These are phyloP conservation scores for Aphis craccivora DNA, from an alignment of 1,140 invertebrate genomes.

Conservation along the genomic window DNA sequence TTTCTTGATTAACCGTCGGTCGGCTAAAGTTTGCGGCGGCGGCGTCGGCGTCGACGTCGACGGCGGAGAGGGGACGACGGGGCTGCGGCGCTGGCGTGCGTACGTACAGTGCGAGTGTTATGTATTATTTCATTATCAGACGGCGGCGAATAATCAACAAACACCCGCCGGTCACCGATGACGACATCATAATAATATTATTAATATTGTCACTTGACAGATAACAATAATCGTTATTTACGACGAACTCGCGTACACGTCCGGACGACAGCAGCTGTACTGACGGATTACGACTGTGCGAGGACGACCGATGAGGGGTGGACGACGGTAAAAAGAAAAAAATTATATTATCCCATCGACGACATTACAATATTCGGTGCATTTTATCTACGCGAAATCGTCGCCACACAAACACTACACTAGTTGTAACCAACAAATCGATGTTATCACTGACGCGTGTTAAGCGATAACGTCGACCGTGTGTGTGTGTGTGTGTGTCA, in stretches of 20 bases:
- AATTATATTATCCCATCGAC: not conserved
- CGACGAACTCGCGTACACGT: not conserved
- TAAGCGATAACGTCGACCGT: not conserved
- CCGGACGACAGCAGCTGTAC: too few relatives aligned
- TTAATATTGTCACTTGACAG: not conserved
- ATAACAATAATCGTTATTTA: constrained; percentile 6
- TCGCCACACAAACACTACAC: not conserved
- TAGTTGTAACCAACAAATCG: not conserved
- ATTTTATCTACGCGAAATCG: not conserved
- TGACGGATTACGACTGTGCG: not conserved
- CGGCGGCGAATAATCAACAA: not conserved
- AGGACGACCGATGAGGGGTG: not conserved
- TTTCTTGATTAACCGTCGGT: not conserved
- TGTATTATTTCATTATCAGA: not conserved
- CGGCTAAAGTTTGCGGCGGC: not conserved
- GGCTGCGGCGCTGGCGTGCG: not conserved
- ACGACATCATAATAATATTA: not conserved
- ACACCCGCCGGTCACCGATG: not conserved
- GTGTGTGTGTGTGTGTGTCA: not conserved
- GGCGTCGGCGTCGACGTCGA: not conserved
- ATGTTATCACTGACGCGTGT: not conserved
- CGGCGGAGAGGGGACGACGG: not conserved
- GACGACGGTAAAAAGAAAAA: not conserved
- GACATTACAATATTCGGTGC: not conserved
- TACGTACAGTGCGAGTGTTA: not conserved